phyloP scores from a whole-genome alignment of 2,797 vertebrate genomes.

The Taenioides sp. region DNA sequence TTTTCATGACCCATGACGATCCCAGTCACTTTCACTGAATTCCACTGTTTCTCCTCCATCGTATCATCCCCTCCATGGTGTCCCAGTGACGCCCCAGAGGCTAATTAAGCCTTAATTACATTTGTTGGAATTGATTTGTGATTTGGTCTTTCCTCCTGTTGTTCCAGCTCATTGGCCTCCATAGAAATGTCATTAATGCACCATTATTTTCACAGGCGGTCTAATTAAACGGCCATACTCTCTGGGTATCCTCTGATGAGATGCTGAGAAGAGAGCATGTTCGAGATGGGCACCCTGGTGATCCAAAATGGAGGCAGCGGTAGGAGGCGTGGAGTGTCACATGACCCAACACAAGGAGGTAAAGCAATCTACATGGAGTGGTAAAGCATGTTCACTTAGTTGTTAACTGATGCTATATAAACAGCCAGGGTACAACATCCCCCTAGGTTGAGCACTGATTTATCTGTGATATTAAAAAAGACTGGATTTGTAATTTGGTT shows the following conservation, averaged over 20 bases:
- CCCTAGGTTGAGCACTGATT: neutral
- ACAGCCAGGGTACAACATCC: neutral
- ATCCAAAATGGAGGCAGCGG: constrained; percentile 60
- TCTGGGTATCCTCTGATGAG: constrained; percentile 72
- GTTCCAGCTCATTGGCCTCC: constrained; percentile 82
- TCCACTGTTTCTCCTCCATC: constrained; percentile 51
- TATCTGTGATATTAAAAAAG: neutral
- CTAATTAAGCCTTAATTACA: constrained; percentile 88
- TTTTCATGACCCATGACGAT: constrained; percentile 45
- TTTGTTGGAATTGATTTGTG: constrained; percentile 88
- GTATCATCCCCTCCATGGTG: constrained; percentile 56
- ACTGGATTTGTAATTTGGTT: too few species aligned
- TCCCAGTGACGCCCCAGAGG: constrained; percentile 74
- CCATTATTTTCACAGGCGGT: constrained; percentile 81
- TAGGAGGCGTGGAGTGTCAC: constrained; percentile 36
- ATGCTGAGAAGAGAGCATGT: constrained; percentile 61
- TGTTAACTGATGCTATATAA: neutral
- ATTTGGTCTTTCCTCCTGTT: constrained; percentile 81
- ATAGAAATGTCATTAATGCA: constrained; percentile 84
- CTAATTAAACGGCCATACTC: constrained; percentile 81
- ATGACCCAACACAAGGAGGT: constrained; percentile 35
- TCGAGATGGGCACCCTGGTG: constrained; percentile 58
- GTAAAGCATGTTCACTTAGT: constrained; percentile 7
- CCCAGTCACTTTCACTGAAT: constrained; percentile 45
- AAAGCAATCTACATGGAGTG: constrained; percentile 5